Evolutionary conservation across 2,797 vertebrate genomes (phyloP).

Genomic region (Micromesistius poutassou): DNA sequence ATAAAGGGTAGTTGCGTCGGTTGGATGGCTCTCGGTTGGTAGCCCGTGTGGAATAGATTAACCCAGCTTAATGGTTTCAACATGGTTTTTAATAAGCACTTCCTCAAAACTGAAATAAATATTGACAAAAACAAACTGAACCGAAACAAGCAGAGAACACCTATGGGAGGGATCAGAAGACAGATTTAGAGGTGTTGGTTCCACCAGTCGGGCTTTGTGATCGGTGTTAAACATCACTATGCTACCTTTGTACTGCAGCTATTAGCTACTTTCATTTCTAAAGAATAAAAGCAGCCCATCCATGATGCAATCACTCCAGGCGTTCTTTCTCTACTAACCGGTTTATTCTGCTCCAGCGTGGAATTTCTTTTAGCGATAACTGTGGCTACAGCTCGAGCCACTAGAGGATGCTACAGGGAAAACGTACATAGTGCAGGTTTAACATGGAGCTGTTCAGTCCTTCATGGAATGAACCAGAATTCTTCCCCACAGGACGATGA

Average conservation of each 20-base stretch:
- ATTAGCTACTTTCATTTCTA: background rate
- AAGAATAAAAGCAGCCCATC: too few relatives aligned
- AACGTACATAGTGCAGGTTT: background rate
- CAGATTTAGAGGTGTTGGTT: background rate
- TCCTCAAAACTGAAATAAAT: background rate
- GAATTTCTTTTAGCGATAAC: background rate
- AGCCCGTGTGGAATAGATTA: background rate
- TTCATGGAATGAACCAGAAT: conserved; percentile 7
- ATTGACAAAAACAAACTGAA: background rate
- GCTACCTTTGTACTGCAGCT: background rate
- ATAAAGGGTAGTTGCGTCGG: background rate
- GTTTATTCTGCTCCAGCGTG: too few relatives aligned
- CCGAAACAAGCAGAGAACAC: background rate
- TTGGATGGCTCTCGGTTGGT: background rate
- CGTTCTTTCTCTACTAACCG: too few relatives aligned
- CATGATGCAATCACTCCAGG: too few relatives aligned
- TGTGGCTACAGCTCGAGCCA: background rate
- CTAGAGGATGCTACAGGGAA: background rate
- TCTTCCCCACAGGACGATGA: conserved; percentile 83
- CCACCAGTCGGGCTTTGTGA: background rate
- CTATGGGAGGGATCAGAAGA: background rate
- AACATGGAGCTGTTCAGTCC: background rate
- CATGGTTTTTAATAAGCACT: background rate
- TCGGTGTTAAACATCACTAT: background rate
- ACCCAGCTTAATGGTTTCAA: background rate